Evolutionary conservation across 2,797 vertebrate species (phyloP).

Genomic region (Acanthurus tractus): DNA sequence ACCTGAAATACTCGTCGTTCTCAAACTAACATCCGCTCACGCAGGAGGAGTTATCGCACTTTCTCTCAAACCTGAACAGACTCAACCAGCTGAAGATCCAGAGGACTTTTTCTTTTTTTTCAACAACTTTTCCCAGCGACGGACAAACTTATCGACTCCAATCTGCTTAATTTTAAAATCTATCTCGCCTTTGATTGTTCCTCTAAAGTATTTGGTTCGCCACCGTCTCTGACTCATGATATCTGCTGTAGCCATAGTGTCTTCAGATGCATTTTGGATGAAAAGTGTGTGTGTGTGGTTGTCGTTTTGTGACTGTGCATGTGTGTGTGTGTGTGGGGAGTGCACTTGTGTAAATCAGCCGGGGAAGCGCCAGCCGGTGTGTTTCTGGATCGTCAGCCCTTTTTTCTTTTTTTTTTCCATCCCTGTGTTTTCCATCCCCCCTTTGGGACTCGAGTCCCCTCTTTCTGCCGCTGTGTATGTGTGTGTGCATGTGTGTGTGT

Average conservation of each 20-base stretch:
- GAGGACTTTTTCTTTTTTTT: constrained; percentile 13
- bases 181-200: constrained; percentile 57
- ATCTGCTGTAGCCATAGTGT: constrained; percentile 49
- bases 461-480: constrained; percentile 16
- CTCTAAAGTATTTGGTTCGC: constrained; percentile 65
- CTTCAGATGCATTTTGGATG: constrained; percentile 32
- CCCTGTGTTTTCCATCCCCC: constrained; percentile 43
- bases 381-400: constrained; percentile 69
- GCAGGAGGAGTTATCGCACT: constrained; percentile 23
- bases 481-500: constrained; percentile 56
- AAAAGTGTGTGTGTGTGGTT: constrained; percentile 37
- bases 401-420: constrained; percentile 20
- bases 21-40: constrained; percentile 36
- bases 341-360: constrained; percentile 55
- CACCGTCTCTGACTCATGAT: constrained; percentile 8
- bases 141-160: constrained; percentile 31
- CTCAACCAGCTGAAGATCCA: constrained; percentile 23
- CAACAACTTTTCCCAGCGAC: constrained; percentile 31
- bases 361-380: constrained; percentile 58
- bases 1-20: constrained; percentile 17
- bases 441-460: constrained; percentile 43
- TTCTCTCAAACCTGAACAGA: constrained; percentile 34
- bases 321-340: constrained; percentile 44
- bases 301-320: constrained; percentile 40
- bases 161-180: constrained; percentile 17